Evolutionary conservation across 2,888 invertebrate species (phyloP).

Genomic region (Sesamia inferens): DNA sequence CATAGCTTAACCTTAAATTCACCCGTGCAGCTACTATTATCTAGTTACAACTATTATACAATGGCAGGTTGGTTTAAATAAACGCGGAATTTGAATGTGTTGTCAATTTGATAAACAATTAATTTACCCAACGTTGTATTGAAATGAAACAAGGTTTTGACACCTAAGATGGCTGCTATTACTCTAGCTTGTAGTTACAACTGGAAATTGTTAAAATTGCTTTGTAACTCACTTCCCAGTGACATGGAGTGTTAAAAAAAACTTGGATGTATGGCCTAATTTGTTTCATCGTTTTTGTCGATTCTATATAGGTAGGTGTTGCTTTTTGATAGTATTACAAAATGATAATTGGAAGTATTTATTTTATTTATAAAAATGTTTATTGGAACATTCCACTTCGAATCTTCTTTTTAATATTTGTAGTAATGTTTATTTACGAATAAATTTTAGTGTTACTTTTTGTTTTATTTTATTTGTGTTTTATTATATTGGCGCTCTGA

Average conservation of each 20-base stretch:
- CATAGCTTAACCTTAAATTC: too few relatives aligned
- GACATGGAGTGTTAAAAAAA: neutral
- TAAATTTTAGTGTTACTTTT: slow-evolving; percentile 35
- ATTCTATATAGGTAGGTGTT: slow-evolving; percentile 15
- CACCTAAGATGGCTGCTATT: neutral
- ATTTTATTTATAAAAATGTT: slow-evolving; percentile 39
- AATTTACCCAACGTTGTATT: neutral
- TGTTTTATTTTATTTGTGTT: slow-evolving; percentile 34
- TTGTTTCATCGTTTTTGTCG: slow-evolving; percentile 11
- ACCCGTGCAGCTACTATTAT: too few relatives aligned
- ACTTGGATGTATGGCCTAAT: neutral
- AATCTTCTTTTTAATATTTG: slow-evolving; percentile 47
- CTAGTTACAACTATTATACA: neutral
- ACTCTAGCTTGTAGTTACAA: neutral
- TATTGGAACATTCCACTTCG: slow-evolving; percentile 61
- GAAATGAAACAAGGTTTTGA: slow-evolving; percentile 17
- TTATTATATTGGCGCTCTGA: neutral
- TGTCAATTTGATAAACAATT: neutral
- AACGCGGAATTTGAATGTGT: neutral
- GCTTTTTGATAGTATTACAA: slow-evolving; percentile 22
- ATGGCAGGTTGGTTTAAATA: neutral
- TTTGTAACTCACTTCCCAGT: neutral
- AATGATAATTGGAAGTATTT: slow-evolving; percentile 27
- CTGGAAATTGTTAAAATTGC: neutral
- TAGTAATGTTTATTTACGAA: slow-evolving; percentile 61